These are phyloP conservation scores for Murina feae DNA, from an alignment of 2,113 vertebrate species.

Conservation along the genomic window DNA sequence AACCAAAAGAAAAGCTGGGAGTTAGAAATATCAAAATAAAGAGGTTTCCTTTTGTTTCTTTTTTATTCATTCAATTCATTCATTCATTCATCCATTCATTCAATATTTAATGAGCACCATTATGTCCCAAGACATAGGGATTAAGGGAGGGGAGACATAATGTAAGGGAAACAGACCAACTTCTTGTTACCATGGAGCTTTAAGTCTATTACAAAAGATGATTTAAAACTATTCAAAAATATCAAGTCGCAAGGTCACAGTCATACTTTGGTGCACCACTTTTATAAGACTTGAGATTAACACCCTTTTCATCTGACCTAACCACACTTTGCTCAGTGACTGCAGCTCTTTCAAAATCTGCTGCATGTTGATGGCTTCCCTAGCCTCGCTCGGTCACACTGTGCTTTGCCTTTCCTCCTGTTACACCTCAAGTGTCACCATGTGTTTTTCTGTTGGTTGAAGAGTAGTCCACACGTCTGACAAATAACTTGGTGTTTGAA, in stretches of 20 bases:
- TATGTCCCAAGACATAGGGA: not conserved
- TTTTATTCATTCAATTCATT: not conserved
- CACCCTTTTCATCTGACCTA: not conserved
- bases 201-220: not conserved
- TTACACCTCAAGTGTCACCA: fast-evolving
- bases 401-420: not conserved
- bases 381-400: not conserved
- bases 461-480: not conserved
- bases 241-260: not conserved
- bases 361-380: too few relatives aligned
- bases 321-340: not conserved
- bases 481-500: not conserved
- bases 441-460: not conserved
- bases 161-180: not conserved
- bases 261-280: not conserved
- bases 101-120: not conserved
- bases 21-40: not conserved
- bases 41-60: not conserved
- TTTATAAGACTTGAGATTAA: not conserved
- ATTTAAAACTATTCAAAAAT: not conserved
- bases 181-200: not conserved
- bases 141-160: not conserved
- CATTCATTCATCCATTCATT: not conserved
- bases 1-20: not conserved
- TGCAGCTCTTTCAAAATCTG: not conserved